phyloP scores from a whole-genome alignment of 2,888 invertebrate genomes.

The Drosophila meridionalis region DNA sequence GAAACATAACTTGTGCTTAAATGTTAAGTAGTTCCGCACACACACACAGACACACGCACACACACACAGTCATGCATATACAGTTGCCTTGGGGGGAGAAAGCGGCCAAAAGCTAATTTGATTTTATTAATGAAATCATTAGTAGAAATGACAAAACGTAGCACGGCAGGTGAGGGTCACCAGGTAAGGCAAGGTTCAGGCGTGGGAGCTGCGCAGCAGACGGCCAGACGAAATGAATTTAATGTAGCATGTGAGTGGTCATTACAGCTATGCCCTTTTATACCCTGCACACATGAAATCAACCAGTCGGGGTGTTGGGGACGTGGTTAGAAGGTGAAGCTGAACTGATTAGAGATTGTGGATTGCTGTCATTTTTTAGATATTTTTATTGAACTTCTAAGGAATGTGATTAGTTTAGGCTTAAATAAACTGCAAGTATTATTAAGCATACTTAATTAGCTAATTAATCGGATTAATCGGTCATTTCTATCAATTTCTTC shows the following conservation, averaged over 20 bases:
- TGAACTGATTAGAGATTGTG: background rate
- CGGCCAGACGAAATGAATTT: conserved; percentile 42
- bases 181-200: conserved; percentile 10
- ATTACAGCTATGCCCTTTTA: conserved; percentile 26
- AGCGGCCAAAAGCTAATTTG: conserved; percentile 42
- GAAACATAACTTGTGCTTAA: conserved; percentile 54
- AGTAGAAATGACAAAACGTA: conserved; percentile 55
- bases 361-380: background rate
- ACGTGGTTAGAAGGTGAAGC: background rate
- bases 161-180: conserved; percentile 33
- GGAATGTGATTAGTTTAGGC: too few species aligned
- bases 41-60: background rate
- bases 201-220: conserved; percentile 19
- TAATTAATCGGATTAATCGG: background rate
- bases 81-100: background rate
- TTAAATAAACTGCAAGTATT: too few species aligned
- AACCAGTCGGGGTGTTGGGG: background rate
- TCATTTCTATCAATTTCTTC: background rate
- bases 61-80: background rate
- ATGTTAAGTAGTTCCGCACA: conserved; percentile 47
- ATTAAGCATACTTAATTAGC: background rate
- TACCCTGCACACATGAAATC: conserved; percentile 15
- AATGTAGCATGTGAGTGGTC: conserved; percentile 59
- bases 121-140: conserved; percentile 65
- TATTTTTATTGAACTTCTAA: background rate